phyloP scores from a whole-genome alignment of 2,113 vertebrate genomes.

The Herpetotheres cachinnans region DNA sequence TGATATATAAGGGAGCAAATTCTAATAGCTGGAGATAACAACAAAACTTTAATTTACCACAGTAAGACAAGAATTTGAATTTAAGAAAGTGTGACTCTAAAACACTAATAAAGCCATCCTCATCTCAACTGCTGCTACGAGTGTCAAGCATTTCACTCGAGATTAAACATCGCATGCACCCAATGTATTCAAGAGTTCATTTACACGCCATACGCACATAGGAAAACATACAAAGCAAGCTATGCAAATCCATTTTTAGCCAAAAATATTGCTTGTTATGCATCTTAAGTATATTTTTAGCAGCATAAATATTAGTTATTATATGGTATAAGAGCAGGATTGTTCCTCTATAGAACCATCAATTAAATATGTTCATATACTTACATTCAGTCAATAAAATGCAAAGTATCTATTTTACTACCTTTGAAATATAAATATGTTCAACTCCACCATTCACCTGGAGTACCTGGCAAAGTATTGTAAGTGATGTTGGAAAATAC shows the following conservation, averaged over 20 bases:
- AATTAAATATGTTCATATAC: neutral
- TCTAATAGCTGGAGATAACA: neutral
- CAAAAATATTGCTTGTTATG: neutral
- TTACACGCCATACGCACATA: neutral
- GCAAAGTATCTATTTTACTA: neutral
- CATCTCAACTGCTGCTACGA: neutral
- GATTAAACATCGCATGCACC: neutral
- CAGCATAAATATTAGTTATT: neutral
- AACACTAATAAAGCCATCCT: neutral
- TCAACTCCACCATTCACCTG: neutral
- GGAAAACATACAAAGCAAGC: neutral
- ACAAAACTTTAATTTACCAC: neutral
- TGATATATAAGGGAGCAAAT: neutral
- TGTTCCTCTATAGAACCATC: neutral
- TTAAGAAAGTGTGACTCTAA: neutral
- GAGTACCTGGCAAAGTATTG: neutral
- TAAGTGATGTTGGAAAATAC: neutral
- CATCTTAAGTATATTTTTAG: neutral
- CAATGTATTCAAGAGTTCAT: neutral
- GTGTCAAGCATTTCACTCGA: neutral
- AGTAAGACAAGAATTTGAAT: neutral
- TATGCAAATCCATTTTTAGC: neutral
- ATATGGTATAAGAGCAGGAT: neutral
- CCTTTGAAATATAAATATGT: neutral
- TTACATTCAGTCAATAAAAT: neutral